These are phyloP conservation scores for Malurus splendens DNA, from an alignment of 2,797 vertebrate species.

Conservation along the genomic window DNA sequence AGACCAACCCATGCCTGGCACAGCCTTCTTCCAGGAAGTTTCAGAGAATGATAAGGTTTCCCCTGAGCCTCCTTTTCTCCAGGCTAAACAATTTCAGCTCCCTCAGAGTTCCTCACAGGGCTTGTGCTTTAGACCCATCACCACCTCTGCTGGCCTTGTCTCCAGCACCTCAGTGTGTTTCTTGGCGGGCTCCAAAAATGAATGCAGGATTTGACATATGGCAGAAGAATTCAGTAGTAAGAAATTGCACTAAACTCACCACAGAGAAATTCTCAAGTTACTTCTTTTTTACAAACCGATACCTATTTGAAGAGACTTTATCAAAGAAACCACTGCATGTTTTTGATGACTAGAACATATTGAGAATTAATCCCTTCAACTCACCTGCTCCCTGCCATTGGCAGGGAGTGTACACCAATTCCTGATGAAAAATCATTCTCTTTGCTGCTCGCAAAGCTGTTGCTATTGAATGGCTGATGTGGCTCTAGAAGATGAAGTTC, in stretches of 20 bases:
- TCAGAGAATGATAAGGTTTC: not conserved
- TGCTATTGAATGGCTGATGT: not conserved
- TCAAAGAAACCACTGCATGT: not conserved
- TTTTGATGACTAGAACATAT: not conserved
- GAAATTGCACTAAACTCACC: not conserved
- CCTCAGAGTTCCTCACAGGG: not conserved
- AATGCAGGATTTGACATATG: accelerated
- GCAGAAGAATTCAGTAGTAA: not conserved
- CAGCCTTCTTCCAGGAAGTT: accelerated
- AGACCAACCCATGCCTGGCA: accelerated
- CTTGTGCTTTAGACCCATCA: accelerated
- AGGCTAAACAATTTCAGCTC: accelerated
- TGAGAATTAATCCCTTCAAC: not conserved
- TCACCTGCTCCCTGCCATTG: not conserved
- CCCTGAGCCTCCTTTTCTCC: not conserved
- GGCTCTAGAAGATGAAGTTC: not conserved
- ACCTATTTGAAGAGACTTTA: not conserved
- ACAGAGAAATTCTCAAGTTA: not conserved
- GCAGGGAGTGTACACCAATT: not conserved
- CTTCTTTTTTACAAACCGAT: not conserved
- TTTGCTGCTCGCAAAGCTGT: not conserved
- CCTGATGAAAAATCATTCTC: not conserved
- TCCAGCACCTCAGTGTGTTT: not conserved
- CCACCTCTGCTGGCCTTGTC: not conserved
- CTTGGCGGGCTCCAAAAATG: not conserved